Evolutionary conservation across 2,888 invertebrate genomes (phyloP).

Genomic region (Archips crataeganus): DNA sequence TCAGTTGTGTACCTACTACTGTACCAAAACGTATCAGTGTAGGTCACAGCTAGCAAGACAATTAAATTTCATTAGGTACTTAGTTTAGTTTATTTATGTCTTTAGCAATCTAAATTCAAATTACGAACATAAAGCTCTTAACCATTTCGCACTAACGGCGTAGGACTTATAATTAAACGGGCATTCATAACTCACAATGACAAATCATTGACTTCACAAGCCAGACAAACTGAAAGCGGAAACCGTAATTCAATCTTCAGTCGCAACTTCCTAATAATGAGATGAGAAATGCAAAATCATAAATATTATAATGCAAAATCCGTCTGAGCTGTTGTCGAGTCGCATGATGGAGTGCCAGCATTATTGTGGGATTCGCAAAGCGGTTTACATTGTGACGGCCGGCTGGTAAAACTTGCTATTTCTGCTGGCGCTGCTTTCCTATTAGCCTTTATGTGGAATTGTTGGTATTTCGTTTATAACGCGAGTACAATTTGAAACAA

Average conservation of each 20-base stretch:
- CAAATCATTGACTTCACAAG: not conserved
- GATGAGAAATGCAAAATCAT: constrained; percentile 10
- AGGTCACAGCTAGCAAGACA: too few species aligned
- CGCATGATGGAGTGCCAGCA: constrained; percentile 16
- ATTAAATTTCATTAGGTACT: too few species aligned
- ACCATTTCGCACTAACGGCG: not conserved
- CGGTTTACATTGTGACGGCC: not conserved
- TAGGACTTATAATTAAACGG: not conserved
- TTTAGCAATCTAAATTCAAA: not conserved
- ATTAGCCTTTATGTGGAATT: not conserved
- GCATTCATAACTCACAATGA: not conserved
- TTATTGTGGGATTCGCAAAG: constrained; percentile 1
- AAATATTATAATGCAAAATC: not conserved
- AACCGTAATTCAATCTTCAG: constrained; percentile 17
- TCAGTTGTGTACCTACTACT: too few species aligned
- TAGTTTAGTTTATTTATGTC: not conserved
- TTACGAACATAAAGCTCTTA: not conserved
- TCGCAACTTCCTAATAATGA: not conserved
- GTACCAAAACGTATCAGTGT: too few species aligned
- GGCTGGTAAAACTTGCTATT: not conserved
- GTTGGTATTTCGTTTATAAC: too few species aligned
- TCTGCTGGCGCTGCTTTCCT: not conserved
- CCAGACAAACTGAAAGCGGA: constrained; percentile 14
- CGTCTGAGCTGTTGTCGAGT: constrained; percentile 6
- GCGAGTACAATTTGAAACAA: too few species aligned